Percentiles rank a stretch among this genome's conserved stretches.
These are phyloP conservation scores for Aythya baeri DNA, from an alignment of 2,113 vertebrate species.

Conservation along the genomic window DNA sequence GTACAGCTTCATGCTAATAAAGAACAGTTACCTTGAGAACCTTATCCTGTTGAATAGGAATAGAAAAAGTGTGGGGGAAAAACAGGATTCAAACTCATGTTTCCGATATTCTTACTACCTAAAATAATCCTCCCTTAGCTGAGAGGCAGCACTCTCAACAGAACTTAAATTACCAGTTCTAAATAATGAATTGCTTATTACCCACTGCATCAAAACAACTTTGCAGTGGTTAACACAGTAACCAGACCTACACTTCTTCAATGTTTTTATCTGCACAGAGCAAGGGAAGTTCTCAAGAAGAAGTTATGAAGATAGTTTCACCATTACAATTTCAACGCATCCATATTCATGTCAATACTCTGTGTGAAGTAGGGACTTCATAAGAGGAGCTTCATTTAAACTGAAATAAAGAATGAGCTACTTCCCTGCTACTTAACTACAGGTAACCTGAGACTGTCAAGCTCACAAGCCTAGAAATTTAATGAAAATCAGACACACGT, in stretches of 20 bases:
- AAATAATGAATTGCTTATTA: neutral
- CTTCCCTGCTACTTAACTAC: neutral
- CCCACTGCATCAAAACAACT: neutral
- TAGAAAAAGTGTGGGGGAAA: neutral
- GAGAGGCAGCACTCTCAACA: neutral
- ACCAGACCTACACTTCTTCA: neutral
- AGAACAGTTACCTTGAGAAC: neutral
- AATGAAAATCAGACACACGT: neutral
- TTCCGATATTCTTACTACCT: neutral
- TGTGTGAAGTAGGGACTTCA: neutral
- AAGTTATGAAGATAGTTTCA: neutral
- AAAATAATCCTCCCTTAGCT: neutral
- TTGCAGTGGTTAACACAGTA: neutral
- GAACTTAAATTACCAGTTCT: neutral
- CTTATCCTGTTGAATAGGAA: no score
- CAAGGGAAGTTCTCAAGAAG: neutral
- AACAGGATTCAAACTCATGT: neutral
- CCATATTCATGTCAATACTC: neutral
- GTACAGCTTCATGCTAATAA: neutral
- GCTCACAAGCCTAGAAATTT: neutral
- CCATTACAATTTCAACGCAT: neutral
- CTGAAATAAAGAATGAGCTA: neutral
- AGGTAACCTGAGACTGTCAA: neutral
- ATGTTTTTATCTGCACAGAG: neutral
- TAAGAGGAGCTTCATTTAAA: neutral